Conservation (phyloP, 35 echinoderm and acorn worm genomes). For the Holothuria glaberrima region DNA sequence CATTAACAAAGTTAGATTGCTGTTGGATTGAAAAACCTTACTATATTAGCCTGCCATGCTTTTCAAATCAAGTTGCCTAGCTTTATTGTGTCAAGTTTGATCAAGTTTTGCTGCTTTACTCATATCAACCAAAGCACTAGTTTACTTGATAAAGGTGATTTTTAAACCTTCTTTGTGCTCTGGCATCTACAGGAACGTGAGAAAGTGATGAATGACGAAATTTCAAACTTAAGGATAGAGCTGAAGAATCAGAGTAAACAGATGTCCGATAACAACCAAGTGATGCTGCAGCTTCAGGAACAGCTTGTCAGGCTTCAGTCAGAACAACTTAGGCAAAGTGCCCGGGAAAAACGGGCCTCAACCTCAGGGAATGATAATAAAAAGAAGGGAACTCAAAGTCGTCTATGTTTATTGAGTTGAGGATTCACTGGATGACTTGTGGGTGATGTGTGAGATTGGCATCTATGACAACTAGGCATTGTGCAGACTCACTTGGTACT, state of each 20-base stretch:
- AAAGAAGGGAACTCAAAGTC: constrained; percentile 48
- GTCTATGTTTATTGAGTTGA: constrained; percentile 44
- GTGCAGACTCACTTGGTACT: too few relatives aligned
- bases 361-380: constrained; percentile 8
- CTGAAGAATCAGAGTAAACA: constrained; percentile 78
- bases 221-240: constrained; percentile 68
- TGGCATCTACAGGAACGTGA: constrained; percentile 66
- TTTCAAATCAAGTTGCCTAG: too few relatives aligned
- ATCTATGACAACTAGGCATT: too few relatives aligned
- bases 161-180: neutral
- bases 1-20: too few relatives aligned
- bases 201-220: constrained; percentile 67
- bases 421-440: too few relatives aligned
- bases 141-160: neutral
- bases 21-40: too few relatives aligned
- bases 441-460: too few relatives aligned
- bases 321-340: constrained; percentile 80
- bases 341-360: constrained; percentile 82
- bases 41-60: too few relatives aligned
- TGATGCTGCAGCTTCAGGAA: constrained; percentile 84
- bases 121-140: neutral
- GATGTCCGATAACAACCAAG: constrained; percentile 84
- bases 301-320: constrained; percentile 85
- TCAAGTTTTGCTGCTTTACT: too few relatives aligned
- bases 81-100: too few relatives aligned